phyloP scores from a whole-genome alignment of 2,113 vertebrate genomes.

The Micromys minutus region DNA sequence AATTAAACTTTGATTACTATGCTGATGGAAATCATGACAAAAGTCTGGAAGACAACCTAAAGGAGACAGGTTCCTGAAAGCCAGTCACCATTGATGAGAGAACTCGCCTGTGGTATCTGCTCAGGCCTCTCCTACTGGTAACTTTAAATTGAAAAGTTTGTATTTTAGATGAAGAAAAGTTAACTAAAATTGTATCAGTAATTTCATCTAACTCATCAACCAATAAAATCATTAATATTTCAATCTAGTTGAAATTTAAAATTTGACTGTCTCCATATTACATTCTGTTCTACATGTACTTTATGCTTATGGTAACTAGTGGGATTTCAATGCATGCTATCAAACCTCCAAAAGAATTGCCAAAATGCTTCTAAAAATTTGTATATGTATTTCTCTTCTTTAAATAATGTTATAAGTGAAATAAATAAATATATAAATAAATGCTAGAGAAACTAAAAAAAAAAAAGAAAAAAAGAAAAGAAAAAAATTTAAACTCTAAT shows the following conservation, averaged over 20 bases:
- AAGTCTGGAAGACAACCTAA: not conserved
- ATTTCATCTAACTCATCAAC: not conserved
- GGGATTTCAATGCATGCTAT: too few species aligned
- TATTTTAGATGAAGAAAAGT: not conserved
- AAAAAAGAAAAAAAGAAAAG: too few species aligned
- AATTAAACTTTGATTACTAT: not conserved
- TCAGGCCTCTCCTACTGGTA: not conserved
- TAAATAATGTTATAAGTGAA: too few species aligned
- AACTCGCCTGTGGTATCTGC: not conserved
- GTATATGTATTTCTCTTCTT: too few species aligned
- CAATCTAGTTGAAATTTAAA: conserved; percentile 9
- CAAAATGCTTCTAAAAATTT: too few species aligned
- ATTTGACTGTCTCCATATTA: too few species aligned
- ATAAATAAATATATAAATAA: too few species aligned
- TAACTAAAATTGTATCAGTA: conserved; percentile 1
- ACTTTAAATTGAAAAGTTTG: not conserved
- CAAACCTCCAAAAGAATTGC: too few species aligned
- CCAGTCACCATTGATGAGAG: not conserved
- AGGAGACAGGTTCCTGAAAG: not conserved
- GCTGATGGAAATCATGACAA: too few species aligned
- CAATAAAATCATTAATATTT: not conserved
- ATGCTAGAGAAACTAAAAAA: too few species aligned
- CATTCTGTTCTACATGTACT: too few species aligned
- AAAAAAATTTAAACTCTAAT: not conserved
- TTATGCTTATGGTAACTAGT: too few species aligned